Conservation (phyloP, 2,113 vertebrate species). For the Pomatorhinus ruficollis region DNA sequence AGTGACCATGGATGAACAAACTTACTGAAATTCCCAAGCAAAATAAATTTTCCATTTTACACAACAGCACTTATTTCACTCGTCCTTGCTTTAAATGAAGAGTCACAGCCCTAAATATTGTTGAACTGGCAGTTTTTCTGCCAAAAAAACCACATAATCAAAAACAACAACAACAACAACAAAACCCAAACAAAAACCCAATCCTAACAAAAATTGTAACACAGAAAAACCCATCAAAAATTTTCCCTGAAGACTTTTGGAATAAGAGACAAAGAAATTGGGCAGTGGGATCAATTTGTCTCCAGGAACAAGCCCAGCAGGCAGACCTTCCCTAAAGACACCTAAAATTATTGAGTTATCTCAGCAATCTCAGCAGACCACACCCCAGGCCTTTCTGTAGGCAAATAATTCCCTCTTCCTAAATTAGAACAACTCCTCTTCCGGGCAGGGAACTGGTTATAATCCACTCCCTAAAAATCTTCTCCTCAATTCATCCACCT, state of each 20-base stretch:
- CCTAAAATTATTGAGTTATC: not conserved
- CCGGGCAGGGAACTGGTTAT: not conserved
- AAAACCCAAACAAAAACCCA: not conserved
- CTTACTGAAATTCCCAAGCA: not conserved
- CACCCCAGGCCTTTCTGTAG: not conserved
- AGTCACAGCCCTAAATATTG: not conserved
- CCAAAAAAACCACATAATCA: not conserved
- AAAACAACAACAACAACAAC: not conserved
- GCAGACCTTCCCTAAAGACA: not conserved
- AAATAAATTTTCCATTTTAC: not conserved
- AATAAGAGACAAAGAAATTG: not conserved
- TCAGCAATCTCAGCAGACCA: not conserved
- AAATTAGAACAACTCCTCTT: conserved; percentile 1
- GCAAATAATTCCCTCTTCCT: not conserved
- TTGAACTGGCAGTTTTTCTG: not conserved
- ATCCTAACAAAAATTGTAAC: not conserved
- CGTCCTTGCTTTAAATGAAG: not conserved
- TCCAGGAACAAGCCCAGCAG: not conserved
- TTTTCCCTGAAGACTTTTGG: not conserved
- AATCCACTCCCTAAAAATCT: not conserved
- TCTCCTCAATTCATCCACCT: not conserved
- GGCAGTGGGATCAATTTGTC: not conserved
- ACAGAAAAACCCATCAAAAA: not conserved
- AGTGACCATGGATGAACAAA: not conserved
- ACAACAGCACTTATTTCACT: not conserved